A percentile compares a stretch with the other conserved stretches of the same genome.
Evolutionary conservation across 1,140 invertebrate species (phyloP).

Genomic region (Oryctes rhinoceros): DNA sequence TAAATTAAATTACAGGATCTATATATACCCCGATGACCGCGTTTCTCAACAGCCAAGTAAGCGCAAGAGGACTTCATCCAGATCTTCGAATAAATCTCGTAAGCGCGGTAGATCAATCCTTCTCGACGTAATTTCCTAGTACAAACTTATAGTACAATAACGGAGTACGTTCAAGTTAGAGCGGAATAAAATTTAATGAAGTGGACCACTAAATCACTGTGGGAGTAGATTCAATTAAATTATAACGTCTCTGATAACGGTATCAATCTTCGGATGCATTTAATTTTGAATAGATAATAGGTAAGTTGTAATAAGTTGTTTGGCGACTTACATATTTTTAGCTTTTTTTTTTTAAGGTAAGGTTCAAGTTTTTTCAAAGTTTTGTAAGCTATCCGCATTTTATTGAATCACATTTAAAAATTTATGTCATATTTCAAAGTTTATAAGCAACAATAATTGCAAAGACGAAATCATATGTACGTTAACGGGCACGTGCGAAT

Average conservation of each 20-base stretch:
- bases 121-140: neutral
- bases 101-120: neutral
- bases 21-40: neutral
- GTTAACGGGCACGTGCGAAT: too few species aligned
- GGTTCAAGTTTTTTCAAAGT: too few species aligned
- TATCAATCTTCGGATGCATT: neutral
- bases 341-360: too few species aligned
- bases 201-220: neutral
- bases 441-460: too few species aligned
- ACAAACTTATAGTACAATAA: neutral
- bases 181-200: neutral
- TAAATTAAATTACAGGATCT: conserved; percentile 12
- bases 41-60: neutral
- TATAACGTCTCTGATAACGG: neutral
- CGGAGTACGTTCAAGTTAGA: neutral
- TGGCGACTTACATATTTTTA: too few species aligned
- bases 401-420: too few species aligned
- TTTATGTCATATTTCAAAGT: too few species aligned
- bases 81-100: neutral
- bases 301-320: neutral
- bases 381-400: too few species aligned
- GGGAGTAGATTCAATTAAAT: neutral
- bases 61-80: neutral
- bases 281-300: neutral
- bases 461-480: too few species aligned